A percentile compares a stretch with the other conserved stretches of the same genome.
Conservation (phyloP, 2,113 vertebrate species). For the Chionomys nivalis region DNA sequence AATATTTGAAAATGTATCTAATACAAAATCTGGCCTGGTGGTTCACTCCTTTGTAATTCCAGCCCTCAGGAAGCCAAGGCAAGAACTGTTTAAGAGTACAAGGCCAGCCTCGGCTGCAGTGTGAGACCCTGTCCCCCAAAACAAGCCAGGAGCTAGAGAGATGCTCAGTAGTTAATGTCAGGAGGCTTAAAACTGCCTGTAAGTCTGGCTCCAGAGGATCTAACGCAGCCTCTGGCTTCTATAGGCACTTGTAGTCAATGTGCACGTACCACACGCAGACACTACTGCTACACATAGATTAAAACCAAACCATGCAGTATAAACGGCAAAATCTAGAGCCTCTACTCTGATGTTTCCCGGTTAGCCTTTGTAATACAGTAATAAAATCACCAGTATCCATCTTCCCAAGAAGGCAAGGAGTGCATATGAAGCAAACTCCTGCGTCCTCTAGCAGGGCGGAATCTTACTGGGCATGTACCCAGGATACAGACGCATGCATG, state of each 20-base stretch:
- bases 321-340: not conserved
- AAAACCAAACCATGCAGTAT: not conserved
- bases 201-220: too few species aligned
- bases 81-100: not conserved
- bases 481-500: not conserved
- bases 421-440: not conserved
- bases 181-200: not conserved
- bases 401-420: not conserved
- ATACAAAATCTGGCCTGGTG: not conserved
- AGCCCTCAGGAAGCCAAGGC: not conserved
- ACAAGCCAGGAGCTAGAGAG: not conserved
- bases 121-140: not conserved
- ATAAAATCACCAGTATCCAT: not conserved
- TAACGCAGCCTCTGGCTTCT: not conserved
- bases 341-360: not conserved
- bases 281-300: not conserved
- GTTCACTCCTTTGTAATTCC: not conserved
- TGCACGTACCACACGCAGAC: not conserved
- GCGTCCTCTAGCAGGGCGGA: not conserved
- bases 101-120: not conserved
- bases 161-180: not conserved
- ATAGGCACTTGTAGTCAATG: not conserved
- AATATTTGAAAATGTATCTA: not conserved
- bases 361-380: slow-evolving; percentile 40
- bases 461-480: not conserved